A percentile compares a stretch with the other conserved stretches of the same genome.
Evolutionary conservation across 2,797 vertebrate genomes (phyloP).

Genomic region (Darevskia mixta): DNA sequence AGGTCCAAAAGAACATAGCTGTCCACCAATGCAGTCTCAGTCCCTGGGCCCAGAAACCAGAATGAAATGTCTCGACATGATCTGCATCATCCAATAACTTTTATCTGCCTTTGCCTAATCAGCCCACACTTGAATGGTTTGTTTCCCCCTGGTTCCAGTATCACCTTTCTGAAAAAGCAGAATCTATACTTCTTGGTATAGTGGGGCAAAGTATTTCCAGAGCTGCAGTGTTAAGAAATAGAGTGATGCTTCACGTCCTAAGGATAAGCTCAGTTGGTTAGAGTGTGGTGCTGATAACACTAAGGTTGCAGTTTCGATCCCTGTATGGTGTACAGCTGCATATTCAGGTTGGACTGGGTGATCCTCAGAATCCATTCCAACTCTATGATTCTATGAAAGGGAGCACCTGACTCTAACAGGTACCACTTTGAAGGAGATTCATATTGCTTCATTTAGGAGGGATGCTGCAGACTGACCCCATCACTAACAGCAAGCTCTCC

Average conservation of each 20-base stretch:
- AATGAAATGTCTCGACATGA: not conserved
- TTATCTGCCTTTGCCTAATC: not conserved
- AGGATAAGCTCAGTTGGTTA: too few species aligned
- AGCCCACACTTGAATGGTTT: not conserved
- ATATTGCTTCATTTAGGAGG: not conserved
- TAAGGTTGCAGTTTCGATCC: too few species aligned
- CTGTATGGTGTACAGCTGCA: too few species aligned
- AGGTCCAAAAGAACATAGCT: not conserved
- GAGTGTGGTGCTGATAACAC: too few species aligned
- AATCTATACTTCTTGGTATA: not conserved
- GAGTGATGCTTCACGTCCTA: not conserved
- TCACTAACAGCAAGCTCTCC: not conserved
- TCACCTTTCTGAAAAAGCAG: not conserved
- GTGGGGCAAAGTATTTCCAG: not conserved
- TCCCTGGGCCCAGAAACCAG: not conserved
- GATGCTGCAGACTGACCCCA: not conserved
- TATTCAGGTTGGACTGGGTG: too few species aligned
- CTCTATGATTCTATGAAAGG: not conserved
- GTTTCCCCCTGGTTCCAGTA: not conserved
- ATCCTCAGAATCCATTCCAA: too few species aligned
- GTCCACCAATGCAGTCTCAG: not conserved
- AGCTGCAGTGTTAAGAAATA: not conserved
- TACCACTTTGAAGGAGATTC: not conserved
- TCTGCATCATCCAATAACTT: not conserved
- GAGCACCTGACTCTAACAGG: not conserved